A percentile compares a stretch with the other conserved stretches of the same genome.
These are phyloP conservation scores for Aldrovandia affinis DNA, from an alignment of 2,797 vertebrate genomes.

Conservation along the genomic window DNA sequence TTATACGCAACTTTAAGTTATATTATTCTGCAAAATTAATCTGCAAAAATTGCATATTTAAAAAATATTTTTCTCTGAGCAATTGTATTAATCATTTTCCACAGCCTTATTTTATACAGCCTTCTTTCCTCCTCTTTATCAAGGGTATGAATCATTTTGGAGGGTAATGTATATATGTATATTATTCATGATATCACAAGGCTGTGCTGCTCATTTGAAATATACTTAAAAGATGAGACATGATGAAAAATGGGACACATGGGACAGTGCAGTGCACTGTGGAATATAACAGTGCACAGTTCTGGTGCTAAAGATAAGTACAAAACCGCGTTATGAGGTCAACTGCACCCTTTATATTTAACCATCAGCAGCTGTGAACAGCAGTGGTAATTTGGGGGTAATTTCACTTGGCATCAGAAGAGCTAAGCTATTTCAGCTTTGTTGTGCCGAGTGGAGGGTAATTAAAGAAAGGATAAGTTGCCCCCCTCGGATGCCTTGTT, in stretches of 20 bases:
- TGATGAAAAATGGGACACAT: not conserved
- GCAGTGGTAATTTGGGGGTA: conserved; percentile 19
- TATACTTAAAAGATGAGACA: too few relatives aligned
- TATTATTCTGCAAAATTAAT: too few relatives aligned
- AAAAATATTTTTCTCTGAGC: too few relatives aligned
- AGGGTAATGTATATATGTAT: not conserved
- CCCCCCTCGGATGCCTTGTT: conserved; percentile 8
- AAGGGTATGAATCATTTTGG: too few relatives aligned
- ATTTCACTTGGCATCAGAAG: conserved; percentile 21
- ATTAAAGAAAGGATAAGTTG: not conserved
- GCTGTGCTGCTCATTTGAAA: too few relatives aligned
- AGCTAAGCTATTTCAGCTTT: conserved; percentile 13
- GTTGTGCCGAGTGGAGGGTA: conserved; percentile 1
- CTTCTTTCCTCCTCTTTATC: too few relatives aligned
- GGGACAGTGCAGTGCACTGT: not conserved
- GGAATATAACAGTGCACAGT: not conserved
- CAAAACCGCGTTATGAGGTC: not conserved
- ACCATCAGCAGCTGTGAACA: not conserved
- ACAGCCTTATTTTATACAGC: too few relatives aligned
- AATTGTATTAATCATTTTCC: too few relatives aligned
- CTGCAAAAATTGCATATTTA: too few relatives aligned
- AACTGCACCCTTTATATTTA: not conserved
- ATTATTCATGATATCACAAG: not conserved
- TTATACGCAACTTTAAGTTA: too few relatives aligned
- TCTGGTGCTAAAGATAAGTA: not conserved